Base-by-base conservation (phyloP, 2,113 vertebrate species). In the Struthidea cinerea region DNA sequence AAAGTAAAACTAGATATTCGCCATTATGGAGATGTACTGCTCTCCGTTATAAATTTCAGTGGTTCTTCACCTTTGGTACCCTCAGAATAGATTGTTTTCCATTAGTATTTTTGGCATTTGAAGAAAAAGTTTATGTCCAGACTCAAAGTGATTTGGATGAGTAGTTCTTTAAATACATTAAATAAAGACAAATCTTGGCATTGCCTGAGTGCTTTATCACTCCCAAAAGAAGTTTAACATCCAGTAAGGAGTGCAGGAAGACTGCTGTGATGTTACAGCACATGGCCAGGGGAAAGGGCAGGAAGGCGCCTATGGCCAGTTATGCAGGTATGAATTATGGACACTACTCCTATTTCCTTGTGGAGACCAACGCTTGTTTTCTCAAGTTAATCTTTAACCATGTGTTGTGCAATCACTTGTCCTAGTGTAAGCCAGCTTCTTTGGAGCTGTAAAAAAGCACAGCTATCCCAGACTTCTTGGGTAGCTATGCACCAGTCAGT, bases 251-350 rank as follows among this genome's bases (percentile, higher is more conserved):
- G 16, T 17, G 13, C 41, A 74, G 33, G 42, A 79, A 27, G n/a
- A 28, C 17, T 76, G 27, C 39, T 76, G 41, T 4, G 4, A 11
- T 44, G 42, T 82, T 46, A 39, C 18, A 33, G 33, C 5, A 6
- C 4, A 1, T 1, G 2, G 19, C 21, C 2, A 3, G 13, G 14
- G 30, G 3, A 69, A 64, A 16, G 33, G 32, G 21, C 65, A 56
- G 60, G 64, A 68, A 64, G 32, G 42, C 27, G 42, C 6, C 1
- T 44, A 18, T 11, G 53, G 44, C 44, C 46, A 71, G 11, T 76
- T 83, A 44, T 52, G 32, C 37, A 64, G 33, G 5, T 84, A 35
- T 69, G 50, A 86, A 60, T 69, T 90, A 59, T 0, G 4, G n/a
- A 73, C 44, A 17, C 16, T 19, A 7, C 91, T 84, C 78, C 44